Base-by-base conservation (phyloP, 2,113 vertebrate genomes). In the Indri indri region DNA sequence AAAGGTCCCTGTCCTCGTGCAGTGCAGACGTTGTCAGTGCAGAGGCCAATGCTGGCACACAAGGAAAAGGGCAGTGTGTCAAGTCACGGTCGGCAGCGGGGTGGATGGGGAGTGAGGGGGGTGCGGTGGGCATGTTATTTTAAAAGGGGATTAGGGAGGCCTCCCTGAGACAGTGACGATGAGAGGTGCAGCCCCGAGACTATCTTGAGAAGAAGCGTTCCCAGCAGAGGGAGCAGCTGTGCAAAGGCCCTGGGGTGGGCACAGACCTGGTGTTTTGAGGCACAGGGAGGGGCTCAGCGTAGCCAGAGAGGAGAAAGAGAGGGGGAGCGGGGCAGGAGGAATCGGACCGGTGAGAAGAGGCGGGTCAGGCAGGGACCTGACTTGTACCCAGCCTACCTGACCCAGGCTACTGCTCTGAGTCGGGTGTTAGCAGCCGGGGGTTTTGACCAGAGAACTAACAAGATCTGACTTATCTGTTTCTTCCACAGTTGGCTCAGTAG, bases 1-100 rank as follows among this genome's bases (percentile, higher is more conserved):
- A 8, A 27, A 66, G 50, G n/a, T 6, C 25, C 32, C 16, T 52
- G 34, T 20, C 63, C 47, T 6, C 0, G 8, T 8, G 22, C 22
- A 22, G 27, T 0, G 0, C 1, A 2, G 8, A 3, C 20, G n/a
- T n/a, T n/a, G 68, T 13, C 6, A 9, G 8, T 4, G 17, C 8
- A 32, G 25, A 57, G 37, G 54, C 1, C 1, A 45, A 12, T 0
- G 5, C 52, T 18, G 61, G 17, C 0, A 18, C 30, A 14, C 5
- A 9, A 3, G 47, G 20, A 0, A 40, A 40, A 76, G 13, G 2
- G 4, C 0, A 0, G 6, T 0, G 1, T 8, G 70, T 34, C 13
- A 1, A 40, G 63, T 34, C 54, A 47, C 25, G 65, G 14, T 8
- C 11, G 3, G 45, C 8, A 3, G 6, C 42, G 54, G 65, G 50